Evolutionary conservation across 2,888 invertebrate species (phyloP), one percentile per base, ranked within the genome.

Genomic region (Sarcophaga variegata): DNA sequence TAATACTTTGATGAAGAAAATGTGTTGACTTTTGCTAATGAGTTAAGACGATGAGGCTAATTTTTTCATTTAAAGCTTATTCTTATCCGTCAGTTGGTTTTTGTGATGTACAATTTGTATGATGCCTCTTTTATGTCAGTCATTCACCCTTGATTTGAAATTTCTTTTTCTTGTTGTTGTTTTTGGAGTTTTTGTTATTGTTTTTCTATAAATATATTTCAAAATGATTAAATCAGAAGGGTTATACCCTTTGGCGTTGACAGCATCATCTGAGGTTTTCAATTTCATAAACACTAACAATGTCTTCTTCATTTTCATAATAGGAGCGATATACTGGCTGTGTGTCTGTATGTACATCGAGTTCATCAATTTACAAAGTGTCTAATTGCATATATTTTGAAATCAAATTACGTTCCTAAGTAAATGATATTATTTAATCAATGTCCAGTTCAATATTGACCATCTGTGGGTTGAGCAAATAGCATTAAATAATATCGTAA

Each of bases 21-120:
- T 83, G 83, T 86, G 89, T 89, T 90, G 90, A 90, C 89, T 90
- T 89, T 83, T 88, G 83, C 88, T 89, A 89, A 89, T 89, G 89
- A 90, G 89, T 85, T 81, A 88, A 88, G 17, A 54, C 14, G 85
- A 87, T 81, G 83, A 84, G 70, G 87, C 83, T 87, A 87, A 87
- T 87, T 54, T 54, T 54, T 54, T 81, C 74, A 47, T 79, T 70
- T 83, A 80, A 49, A 85, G 83, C 83, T 83, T 78, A 72, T 81
- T 70, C 37, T 69, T 81, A 69, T 80, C 75, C 83, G 77, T 78
- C 78, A 80, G 22, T 74, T 66, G 63, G n/a, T 20, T 37, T 8
- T 66, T 27, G 4, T 22, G 6, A 27, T 70, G 12, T 47, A 49
- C 20, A 64, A 5, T 66, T 22, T 80, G 64, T 62, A 2, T 80